phyloP scores from a whole-genome alignment of 2,888 invertebrate species.

The Conomelus anceps region DNA sequence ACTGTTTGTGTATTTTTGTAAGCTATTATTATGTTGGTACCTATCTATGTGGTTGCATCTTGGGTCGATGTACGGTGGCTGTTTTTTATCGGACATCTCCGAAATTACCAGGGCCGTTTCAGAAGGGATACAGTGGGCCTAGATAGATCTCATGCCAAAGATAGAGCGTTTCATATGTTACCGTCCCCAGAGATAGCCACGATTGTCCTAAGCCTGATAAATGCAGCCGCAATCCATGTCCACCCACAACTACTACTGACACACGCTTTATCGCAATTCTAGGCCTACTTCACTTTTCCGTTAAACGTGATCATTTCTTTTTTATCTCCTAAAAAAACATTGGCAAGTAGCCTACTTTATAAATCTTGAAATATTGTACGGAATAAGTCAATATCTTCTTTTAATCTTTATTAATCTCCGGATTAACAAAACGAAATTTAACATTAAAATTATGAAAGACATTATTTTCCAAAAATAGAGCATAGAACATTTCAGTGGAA shows the following conservation, averaged over 20 bases:
- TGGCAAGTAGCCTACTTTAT: too few relatives aligned
- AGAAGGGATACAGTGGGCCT: too few relatives aligned
- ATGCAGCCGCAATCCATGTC: not conserved
- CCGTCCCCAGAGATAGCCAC: not conserved
- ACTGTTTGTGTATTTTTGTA: too few relatives aligned
- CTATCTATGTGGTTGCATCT: too few relatives aligned
- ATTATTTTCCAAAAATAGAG: too few relatives aligned
- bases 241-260: not conserved
- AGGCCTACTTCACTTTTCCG: not conserved
- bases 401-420: too few relatives aligned
- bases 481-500: too few relatives aligned
- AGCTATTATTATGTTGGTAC: too few relatives aligned
- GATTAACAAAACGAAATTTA: too few relatives aligned
- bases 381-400: not conserved
- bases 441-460: too few relatives aligned
- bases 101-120: not conserved
- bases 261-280: not conserved
- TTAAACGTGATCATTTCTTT: not conserved
- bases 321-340: not conserved
- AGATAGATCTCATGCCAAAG: not conserved
- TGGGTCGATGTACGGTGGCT: not conserved
- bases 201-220: not conserved
- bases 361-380: not conserved
- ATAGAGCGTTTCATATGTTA: not conserved
- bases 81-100: not conserved